These are phyloP conservation scores for Perizoma affinitatum DNA, from an alignment of 2,888 invertebrate genomes.

Conservation along the genomic window DNA sequence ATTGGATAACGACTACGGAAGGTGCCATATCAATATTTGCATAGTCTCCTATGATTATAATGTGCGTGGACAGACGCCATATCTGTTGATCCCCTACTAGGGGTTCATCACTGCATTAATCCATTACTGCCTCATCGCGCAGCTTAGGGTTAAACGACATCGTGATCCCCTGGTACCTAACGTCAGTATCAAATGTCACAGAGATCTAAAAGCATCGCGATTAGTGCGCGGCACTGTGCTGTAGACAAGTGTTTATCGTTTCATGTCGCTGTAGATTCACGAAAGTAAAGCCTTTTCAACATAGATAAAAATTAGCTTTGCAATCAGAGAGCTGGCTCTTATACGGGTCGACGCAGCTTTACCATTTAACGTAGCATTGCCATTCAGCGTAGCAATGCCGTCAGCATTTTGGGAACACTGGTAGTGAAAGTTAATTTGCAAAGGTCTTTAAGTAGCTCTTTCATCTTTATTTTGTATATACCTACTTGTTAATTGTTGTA, in stretches of 20 bases:
- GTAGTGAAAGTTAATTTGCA: too few species aligned
- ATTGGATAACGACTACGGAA: background rate
- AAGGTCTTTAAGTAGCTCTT: too few species aligned
- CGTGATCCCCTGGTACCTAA: constrained; percentile 60
- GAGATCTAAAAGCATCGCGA: constrained; percentile 62
- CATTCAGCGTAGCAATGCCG: too few species aligned
- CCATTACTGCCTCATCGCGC: constrained; percentile 70
- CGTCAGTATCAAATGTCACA: constrained; percentile 76
- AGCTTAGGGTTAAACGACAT: constrained; percentile 74
- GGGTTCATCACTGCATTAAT: constrained; percentile 52
- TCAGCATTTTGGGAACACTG: too few species aligned
- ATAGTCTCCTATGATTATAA: constrained; percentile 16
- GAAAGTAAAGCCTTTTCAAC: too few species aligned
- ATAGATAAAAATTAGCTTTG: too few species aligned
- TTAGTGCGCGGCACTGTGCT: constrained; percentile 50
- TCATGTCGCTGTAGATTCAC: background rate
- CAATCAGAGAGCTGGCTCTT: too few species aligned
- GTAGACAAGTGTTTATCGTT: constrained; percentile 12
- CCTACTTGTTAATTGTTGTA: too few species aligned
- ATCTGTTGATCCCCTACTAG: constrained; percentile 19
- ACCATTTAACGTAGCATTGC: too few species aligned
- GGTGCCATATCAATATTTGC: constrained; percentile 5
- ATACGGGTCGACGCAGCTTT: too few species aligned
- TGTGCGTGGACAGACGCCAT: constrained; percentile 12
- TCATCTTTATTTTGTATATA: too few species aligned